Percentiles rank a stretch among this genome's conserved stretches.
phyloP scores from a whole-genome alignment of 2,888 invertebrate genomes.

The Lycocerus yunnanus region DNA sequence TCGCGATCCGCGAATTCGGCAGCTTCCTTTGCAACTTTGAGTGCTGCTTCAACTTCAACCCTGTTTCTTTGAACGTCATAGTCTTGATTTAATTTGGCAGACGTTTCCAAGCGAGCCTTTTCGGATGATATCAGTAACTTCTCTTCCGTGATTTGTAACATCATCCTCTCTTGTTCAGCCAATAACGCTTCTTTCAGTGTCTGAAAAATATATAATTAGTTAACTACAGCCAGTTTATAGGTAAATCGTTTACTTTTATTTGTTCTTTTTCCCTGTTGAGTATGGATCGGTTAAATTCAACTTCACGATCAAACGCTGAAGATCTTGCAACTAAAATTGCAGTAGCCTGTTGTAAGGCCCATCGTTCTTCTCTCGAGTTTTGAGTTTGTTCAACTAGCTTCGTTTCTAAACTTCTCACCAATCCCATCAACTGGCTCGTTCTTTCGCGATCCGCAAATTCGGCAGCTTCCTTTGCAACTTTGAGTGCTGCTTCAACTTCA shows the following conservation, averaged over 20 bases:
- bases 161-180: slow-evolving; percentile 63
- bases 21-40: slow-evolving; percentile 53
- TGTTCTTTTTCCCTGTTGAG: slow-evolving; percentile 65
- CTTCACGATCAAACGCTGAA: slow-evolving; percentile 65
- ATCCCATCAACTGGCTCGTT: slow-evolving; percentile 61
- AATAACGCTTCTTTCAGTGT: slow-evolving; percentile 61
- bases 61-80: slow-evolving; percentile 50
- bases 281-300: slow-evolving; percentile 61
- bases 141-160: slow-evolving; percentile 64
- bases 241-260: slow-evolving; percentile 58
- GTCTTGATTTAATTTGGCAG: slow-evolving; percentile 47
- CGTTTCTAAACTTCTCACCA: slow-evolving; percentile 61
- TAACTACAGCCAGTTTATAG: background rate
- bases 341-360: slow-evolving; percentile 63
- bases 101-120: slow-evolving; percentile 50
- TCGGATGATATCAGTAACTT: slow-evolving; percentile 57
- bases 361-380: slow-evolving; percentile 54
- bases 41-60: slow-evolving; percentile 53
- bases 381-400: slow-evolving; percentile 64
- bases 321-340: slow-evolving; percentile 65
- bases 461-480: slow-evolving; percentile 53
- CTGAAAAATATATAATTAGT: slow-evolving; percentile 46
- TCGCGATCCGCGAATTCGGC: slow-evolving; percentile 51
- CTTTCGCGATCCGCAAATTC: slow-evolving; percentile 54
- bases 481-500: slow-evolving; percentile 53